A percentile compares a stretch with the other conserved stretches of the same genome.
Conservation (phyloP, 2,888 invertebrate genomes). For the Syrista parreyssii region DNA sequence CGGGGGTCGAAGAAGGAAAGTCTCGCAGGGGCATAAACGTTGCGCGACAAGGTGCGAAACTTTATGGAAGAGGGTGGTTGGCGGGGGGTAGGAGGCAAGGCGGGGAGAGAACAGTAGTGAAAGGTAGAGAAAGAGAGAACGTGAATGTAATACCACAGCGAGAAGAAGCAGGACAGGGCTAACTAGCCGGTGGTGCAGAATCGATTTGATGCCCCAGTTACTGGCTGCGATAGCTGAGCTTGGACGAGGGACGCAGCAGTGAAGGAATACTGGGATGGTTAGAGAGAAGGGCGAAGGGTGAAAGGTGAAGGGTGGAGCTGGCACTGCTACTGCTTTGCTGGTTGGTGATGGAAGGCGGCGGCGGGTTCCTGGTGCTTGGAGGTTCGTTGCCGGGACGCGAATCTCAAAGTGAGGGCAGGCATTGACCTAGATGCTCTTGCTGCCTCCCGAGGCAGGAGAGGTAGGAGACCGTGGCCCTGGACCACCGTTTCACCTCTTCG, state of each 20-base stretch:
- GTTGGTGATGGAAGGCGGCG: background rate
- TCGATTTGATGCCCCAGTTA: conserved; percentile 63
- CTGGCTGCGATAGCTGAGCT: conserved; percentile 37
- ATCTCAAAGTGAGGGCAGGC: conserved; percentile 50
- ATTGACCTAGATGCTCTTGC: conserved; percentile 40
- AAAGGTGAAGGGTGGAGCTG: background rate
- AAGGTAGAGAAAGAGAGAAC: background rate
- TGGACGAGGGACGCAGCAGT: background rate
- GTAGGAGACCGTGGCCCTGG: conserved; percentile 41
- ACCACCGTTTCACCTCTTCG: conserved; percentile 12
- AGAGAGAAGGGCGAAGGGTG: background rate
- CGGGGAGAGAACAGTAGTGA: conserved; percentile 24
- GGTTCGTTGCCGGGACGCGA: conserved; percentile 42
- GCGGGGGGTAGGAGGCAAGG: conserved; percentile 45
- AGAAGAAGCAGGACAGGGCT: conserved; percentile 28
- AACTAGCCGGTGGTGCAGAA: conserved; percentile 40
- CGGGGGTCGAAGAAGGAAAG: background rate
- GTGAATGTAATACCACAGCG: background rate
- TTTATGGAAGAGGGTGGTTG: conserved; percentile 51
- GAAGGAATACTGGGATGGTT: background rate
- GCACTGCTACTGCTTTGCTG: background rate
- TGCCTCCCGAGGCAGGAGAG: conserved; percentile 21
- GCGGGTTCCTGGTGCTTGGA: conserved; percentile 15
- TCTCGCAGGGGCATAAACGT: background rate
- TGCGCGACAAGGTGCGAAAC: background rate